Base-by-base conservation (phyloP, 2,113 vertebrate species). In the Pollimyrus isidori region DNA sequence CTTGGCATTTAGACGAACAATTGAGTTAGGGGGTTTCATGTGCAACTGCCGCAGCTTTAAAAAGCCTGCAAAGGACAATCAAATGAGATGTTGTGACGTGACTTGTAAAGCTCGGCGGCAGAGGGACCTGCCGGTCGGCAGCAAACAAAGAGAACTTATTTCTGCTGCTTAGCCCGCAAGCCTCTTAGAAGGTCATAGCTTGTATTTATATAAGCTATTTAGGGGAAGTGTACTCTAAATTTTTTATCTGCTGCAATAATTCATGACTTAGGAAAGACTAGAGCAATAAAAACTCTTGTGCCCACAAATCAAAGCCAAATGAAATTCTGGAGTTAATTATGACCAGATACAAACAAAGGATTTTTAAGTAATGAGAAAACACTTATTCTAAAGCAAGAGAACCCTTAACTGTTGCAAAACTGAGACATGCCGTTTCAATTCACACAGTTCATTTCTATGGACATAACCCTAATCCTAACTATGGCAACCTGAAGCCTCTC, bases 81-180 rank as follows among this genome's bases (percentile, higher is more conserved):
- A 50, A 53, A 23, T 84, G 85, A 19, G 49, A 56, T 48, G 30
- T 56, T 39, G 17, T 56, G 26, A 53, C 7, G n/a, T 53, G 11
- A 53, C 56, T 5, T 87, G 1, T 39, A 35, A 87, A 35, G 30
- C 50, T 26, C 5, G 3, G 26, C 21, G 17, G 2, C 9, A 26
- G 9, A 87, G 85, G 15, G 19, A 87, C 50, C 30, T 26, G 85
- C 30, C 17, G 50, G 17, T 39, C 30, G 53, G 85, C 15, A 3
- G 30, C 45, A 48, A 84, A 26, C 85, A 87, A 87, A 87, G 30
- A 56, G 48, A 53, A 87, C 85, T 50, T 30, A 50, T 87, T 23
- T 86, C 85, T 84, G 39, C 45, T 84, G 82, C 82, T 84, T 80
- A 76, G 15, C 83, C 42, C 83, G 26, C 83, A 86, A 80, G 13